These are phyloP conservation scores for Mesocricetus auratus DNA, from an alignment of 2,113 vertebrate genomes.

Conservation along the genomic window DNA sequence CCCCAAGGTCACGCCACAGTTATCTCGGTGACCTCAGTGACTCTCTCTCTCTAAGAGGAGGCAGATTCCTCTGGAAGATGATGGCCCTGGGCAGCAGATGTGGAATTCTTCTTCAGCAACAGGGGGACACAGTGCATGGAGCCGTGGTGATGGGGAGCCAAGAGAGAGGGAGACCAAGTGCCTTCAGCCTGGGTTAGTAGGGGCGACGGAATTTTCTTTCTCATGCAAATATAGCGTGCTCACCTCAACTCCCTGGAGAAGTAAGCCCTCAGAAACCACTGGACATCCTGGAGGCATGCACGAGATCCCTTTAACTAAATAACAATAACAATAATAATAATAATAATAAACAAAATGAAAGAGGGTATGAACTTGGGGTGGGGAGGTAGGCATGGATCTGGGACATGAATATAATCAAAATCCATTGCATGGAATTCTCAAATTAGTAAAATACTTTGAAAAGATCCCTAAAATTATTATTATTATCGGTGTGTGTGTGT, in stretches of 20 bases:
- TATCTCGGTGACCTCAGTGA: background rate
- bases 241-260: background rate
- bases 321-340: too few species aligned
- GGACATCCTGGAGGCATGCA: background rate
- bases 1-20: background rate
- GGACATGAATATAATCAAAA: background rate
- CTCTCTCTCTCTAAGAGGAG: background rate
- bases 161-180: background rate
- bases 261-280: background rate
- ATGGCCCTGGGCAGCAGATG: too few species aligned
- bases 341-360: background rate
- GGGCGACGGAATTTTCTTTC: background rate
- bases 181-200: background rate
- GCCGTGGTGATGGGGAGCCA: accelerated
- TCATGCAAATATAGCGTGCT: background rate
- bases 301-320: background rate
- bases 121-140: background rate
- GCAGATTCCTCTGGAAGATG: background rate
- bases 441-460: background rate
- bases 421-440: background rate
- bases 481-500: background rate
- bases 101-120: background rate
- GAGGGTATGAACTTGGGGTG: background rate
- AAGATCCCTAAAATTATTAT: background rate
- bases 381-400: background rate